A percentile compares a stretch with the other conserved stretches of the same genome.
These are phyloP conservation scores for Philonicus albiceps DNA, from an alignment of 2,888 invertebrate species.

Conservation along the genomic window DNA sequence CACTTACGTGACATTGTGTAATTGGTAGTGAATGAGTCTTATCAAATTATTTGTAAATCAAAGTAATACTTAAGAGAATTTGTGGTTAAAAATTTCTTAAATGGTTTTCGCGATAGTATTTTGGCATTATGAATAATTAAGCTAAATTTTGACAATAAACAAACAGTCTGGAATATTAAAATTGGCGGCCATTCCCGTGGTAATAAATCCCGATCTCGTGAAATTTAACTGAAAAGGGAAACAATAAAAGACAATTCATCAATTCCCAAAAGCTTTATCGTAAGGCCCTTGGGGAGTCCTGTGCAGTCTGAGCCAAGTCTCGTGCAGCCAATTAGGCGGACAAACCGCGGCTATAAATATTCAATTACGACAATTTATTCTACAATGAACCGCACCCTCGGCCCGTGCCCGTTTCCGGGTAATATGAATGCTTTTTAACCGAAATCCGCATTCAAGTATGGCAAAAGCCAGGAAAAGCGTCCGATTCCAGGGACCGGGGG, in stretches of 20 bases:
- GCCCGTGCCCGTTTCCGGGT: not conserved
- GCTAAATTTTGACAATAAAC: not conserved
- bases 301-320: not conserved
- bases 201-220: not conserved
- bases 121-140: not conserved
- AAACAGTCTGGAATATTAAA: not conserved
- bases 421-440: constrained; percentile 24
- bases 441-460: not conserved
- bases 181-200: not conserved
- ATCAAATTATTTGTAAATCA: not conserved
- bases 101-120: not conserved
- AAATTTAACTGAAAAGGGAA: not conserved
- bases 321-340: constrained; percentile 43
- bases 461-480: not conserved
- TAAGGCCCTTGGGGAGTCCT: not conserved
- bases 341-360: constrained; percentile 47
- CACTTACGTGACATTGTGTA: no score
- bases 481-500: constrained; percentile 7
- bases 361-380: constrained; percentile 49
- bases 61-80: not conserved
- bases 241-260: not conserved
- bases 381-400: constrained; percentile 42
- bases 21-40: not conserved
- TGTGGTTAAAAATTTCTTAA: not conserved
- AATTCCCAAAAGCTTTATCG: not conserved